Base-by-base conservation (phyloP, 2,888 invertebrate species). In the Sinopyrophorus schimmeli region DNA sequence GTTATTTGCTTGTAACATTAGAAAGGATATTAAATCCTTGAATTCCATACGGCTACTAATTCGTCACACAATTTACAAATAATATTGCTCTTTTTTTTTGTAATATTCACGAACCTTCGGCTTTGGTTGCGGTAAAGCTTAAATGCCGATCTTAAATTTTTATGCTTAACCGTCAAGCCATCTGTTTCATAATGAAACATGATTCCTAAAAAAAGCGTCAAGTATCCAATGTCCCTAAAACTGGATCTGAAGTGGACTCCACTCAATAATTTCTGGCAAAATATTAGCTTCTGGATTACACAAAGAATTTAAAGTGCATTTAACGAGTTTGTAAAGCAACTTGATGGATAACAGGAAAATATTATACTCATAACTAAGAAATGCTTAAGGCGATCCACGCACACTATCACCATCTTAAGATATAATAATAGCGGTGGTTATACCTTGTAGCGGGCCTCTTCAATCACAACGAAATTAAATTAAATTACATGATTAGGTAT, bases 401-500 rank as follows among this genome's bases (percentile, higher is more conserved):
- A 23, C 47, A 40, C 40, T 20, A 41, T 47, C 35, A 28, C 34
- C 16, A 40, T 47, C 35, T 41, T 15, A 30, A 32, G 20, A 9
- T 16, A 26, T 14, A 20, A 47, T 47, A 47, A 47, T 47, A 40
- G 34, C 28, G 10, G 41, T 34, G 28, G 48, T 48, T 41, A 48
- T 41, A 32, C 11, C 31, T 38, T 16, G 24, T 37, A 34, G 43
- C 42, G 40, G 32, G 47, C 28, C 47, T 47, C 39, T 41, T 37
- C 53, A 35, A 53, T 53, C 53, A 39, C 46, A 44, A 28, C 44
- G 35, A 49, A 56, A 56, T 54, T 48, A 54, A 55, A 55, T 55
- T 55, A 54, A 56, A 56, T 55, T 53, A 35, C 50, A 32, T 51
- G 47, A 46, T 54, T 50, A 54, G 53, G 41, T 47, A 47, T 42